These are phyloP conservation scores for Sebastes fasciatus DNA, from an alignment of 2,113 vertebrate species.

Conservation along the genomic window DNA sequence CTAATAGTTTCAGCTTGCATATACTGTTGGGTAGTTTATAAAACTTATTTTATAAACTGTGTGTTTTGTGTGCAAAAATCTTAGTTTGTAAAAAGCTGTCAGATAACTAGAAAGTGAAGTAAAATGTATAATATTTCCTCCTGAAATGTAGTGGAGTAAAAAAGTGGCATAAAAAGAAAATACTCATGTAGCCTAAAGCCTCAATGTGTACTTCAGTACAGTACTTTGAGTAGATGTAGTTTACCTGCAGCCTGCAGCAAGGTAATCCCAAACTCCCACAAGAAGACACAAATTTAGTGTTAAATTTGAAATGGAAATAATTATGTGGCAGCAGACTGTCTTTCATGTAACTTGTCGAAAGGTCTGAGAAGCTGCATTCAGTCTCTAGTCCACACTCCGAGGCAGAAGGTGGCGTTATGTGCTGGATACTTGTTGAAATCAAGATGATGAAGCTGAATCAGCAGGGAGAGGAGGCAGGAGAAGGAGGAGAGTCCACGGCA, in stretches of 20 bases:
- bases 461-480: not conserved
- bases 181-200: too few species aligned
- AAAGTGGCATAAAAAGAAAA: too few species aligned
- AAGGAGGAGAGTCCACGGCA: constrained; percentile 5
- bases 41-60: not conserved
- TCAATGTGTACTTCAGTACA: too few species aligned
- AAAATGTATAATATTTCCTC: not conserved
- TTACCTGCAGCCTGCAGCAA: too few species aligned
- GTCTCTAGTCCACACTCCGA: constrained; percentile 11
- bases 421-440: not conserved
- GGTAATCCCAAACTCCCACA: not conserved
- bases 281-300: too few species aligned
- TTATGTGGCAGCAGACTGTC: too few species aligned
- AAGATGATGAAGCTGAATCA: not conserved
- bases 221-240: too few species aligned
- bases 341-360: too few species aligned
- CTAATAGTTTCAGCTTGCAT: not conserved
- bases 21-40: not conserved
- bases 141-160: too few species aligned
- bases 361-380: not conserved
- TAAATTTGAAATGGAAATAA: too few species aligned
- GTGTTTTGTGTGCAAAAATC: not conserved
- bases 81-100: not conserved
- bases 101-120: not conserved
- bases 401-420: constrained; percentile 28